phyloP scores from a whole-genome alignment of 2,888 invertebrate species.

The Nowickia ferox region DNA sequence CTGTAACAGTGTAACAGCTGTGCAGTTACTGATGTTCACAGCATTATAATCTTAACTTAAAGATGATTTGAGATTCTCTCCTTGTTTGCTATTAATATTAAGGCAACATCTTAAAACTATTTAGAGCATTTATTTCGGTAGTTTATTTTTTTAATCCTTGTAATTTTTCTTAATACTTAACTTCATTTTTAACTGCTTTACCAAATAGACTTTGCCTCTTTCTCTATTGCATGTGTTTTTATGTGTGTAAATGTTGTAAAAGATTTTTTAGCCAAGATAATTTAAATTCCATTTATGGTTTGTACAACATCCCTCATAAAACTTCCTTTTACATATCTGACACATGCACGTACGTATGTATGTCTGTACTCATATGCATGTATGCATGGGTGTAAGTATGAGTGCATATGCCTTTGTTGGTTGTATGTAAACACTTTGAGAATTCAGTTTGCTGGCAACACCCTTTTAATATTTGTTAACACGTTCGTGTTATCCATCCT shows the following conservation, averaged over 20 bases:
- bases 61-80: too few relatives aligned
- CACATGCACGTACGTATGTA: neutral
- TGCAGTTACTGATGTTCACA: too few relatives aligned
- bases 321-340: neutral
- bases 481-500: conserved; percentile 63
- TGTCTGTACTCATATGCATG: neutral
- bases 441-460: conserved; percentile 58
- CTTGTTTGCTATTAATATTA: too few relatives aligned
- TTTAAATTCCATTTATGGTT: conserved; percentile 49
- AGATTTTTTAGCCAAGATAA: conserved; percentile 52
- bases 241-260: conserved; percentile 20
- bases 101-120: neutral
- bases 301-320: conserved; percentile 62
- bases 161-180: neutral
- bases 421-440: conserved; percentile 34
- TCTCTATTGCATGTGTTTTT: conserved; percentile 7
- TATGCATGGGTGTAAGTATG: conserved; percentile 1
- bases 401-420: conserved; percentile 2
- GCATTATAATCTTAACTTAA: too few relatives aligned
- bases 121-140: neutral
- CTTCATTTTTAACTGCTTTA: neutral
- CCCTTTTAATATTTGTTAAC: conserved; percentile 72
- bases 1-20: too few relatives aligned
- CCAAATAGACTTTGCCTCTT: conserved; percentile 10
- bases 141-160: neutral